These are phyloP conservation scores for Galeopsomyia nigrocyanea DNA, from an alignment of 2,888 invertebrate species.

Conservation along the genomic window DNA sequence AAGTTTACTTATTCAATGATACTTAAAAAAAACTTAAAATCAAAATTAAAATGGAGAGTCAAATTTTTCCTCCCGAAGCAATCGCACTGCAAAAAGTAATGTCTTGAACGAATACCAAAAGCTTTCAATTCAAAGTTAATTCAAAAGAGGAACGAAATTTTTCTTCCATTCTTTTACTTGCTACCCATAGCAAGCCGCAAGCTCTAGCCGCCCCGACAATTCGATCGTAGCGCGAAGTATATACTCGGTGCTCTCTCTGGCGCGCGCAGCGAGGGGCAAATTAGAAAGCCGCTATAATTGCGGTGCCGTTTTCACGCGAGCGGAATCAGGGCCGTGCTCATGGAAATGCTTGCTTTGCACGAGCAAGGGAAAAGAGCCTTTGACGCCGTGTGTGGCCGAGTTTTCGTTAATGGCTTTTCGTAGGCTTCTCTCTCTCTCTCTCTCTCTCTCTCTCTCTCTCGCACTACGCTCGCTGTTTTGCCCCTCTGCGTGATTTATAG, in stretches of 20 bases:
- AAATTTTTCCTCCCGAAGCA: too few relatives aligned
- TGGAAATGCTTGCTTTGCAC: neutral
- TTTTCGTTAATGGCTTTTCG: constrained; percentile 43
- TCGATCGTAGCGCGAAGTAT: constrained; percentile 23
- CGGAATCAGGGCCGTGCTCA: constrained; percentile 28
- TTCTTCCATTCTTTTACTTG: too few relatives aligned
- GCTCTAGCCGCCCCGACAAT: constrained; percentile 21
- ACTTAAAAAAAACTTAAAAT: too few relatives aligned
- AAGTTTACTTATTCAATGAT: too few relatives aligned
- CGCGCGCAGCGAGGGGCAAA: constrained; percentile 22
- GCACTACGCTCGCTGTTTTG: neutral
- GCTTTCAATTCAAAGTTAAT: too few relatives aligned
- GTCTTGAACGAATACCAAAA: too few relatives aligned
- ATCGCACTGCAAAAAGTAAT: too few relatives aligned
- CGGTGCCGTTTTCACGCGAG: constrained; percentile 39
- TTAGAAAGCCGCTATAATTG: constrained; percentile 44
- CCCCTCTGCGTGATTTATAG: constrained; percentile 1
- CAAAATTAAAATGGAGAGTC: too few relatives aligned
- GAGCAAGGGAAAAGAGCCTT: constrained; percentile 1
- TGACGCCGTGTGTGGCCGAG: constrained; percentile 22
- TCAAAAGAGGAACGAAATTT: too few relatives aligned
- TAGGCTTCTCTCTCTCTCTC: neutral
- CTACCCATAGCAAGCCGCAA: too few relatives aligned
- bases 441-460: neutral
- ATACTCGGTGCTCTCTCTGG: neutral